Evolutionary conservation across 2,797 vertebrate genomes (phyloP).

Genomic region (Anas georgica): DNA sequence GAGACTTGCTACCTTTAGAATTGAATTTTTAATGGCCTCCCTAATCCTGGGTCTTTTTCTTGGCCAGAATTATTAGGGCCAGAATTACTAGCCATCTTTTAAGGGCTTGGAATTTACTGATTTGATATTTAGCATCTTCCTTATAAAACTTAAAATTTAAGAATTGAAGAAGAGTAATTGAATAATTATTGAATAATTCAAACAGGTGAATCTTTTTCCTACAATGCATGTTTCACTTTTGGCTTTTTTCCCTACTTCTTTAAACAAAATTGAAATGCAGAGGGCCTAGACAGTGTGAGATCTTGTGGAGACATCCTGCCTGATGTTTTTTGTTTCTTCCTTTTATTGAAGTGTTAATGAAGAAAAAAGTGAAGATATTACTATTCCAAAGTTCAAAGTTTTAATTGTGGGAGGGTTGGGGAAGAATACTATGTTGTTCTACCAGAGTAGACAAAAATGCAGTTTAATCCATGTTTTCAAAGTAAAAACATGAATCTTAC

Average conservation of each 20-base stretch:
- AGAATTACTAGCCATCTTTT: background rate
- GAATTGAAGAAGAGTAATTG: background rate
- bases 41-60: background rate
- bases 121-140: background rate
- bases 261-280: background rate
- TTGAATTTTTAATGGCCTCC: background rate
- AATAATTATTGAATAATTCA: background rate
- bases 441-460: background rate
- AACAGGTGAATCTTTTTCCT: background rate
- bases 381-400: background rate
- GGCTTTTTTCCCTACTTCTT: background rate
- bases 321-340: background rate
- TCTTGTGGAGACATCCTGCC: background rate
- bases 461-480: background rate
- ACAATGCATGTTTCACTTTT: accelerated
- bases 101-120: background rate
- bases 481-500: background rate
- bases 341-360: background rate
- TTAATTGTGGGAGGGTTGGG: background rate
- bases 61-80: background rate
- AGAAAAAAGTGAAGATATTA: background rate
- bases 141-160: background rate
- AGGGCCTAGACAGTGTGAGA: background rate
- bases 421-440: background rate
- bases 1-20: background rate